Base-by-base conservation (phyloP, 2,113 vertebrate species). In the Oryzias melastigma region DNA sequence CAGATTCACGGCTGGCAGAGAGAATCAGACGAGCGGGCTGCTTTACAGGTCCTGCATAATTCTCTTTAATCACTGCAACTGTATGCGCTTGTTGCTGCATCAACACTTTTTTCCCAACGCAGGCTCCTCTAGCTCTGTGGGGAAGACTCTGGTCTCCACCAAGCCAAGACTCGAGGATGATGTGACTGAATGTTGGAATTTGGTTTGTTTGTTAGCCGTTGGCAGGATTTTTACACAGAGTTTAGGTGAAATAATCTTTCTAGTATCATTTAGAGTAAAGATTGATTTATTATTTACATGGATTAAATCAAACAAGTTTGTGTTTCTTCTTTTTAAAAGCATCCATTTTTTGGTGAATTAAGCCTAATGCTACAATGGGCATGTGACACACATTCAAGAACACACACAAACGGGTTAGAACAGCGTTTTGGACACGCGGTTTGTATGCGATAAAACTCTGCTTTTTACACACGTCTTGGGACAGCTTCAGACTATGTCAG, bases 31-130 rank as follows among this genome's bases (percentile, higher is more conserved):
- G 61, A 75, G 68, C 80, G 71, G 70, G 58, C 64, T 56, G 27
- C 49, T 62, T 73, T 71, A 76, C 53, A 73, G 59, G 75, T 77
- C 68, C 80, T 81, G 77, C 73, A 76, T 84, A 75, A 87, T 85
- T 88, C 69, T 70, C 72, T 83, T 80, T 85, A 82, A 86, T 84
- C 83, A 70, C 43, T 5, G 35, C 68, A 65, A 71, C 67, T 71
- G 78, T 70, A 62, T 14, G 40, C 46, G 35, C 7, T 40, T 42
- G 14, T 49, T 66, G 82, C 68, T 70, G 81, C 65, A 61, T 52
- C 29, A n/a, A 49, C 65, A 56, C 65, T 62, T 78, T 68, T 57
- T 48, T n/a, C n/a, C n/a, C n/a, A n/a, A n/a, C n/a, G n/a, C n/a
- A n/a, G n/a, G n/a, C n/a, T n/a, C n/a, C n/a, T n/a, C n/a, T 17